Evolutionary conservation across 2,113 vertebrate species (phyloP), one percentile per base, ranked within the genome.

Genomic region (Lucifuga dentata): DNA sequence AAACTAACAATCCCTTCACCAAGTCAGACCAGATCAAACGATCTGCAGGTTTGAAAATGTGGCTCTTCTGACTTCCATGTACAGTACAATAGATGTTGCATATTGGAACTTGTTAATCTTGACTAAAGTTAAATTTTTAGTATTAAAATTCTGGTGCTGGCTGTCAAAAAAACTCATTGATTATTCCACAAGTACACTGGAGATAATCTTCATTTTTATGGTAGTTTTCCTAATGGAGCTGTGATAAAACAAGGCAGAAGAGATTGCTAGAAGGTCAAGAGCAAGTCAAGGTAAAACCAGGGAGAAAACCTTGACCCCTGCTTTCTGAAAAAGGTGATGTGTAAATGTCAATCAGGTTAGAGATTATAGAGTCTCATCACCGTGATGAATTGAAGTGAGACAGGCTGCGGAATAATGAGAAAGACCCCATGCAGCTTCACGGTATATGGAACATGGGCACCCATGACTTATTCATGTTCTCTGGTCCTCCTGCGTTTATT

Each of bases 381-480:
- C 11, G 58, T 88, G 84, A 88, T 84, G 50, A 74, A 88, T 88
- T 55, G 44, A 45, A 39, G 15, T 29, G 23, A 44, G 49, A 87
- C 35, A 23, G 63, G 40, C 52, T 32, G 20, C 36, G 39, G 29
- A 60, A 69, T 88, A 80, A 81, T 88, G 76, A 86, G 49, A 81
- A 66, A 70, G 64, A 64, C 55, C 49, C 40, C 11, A 5, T 55
- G 52, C 9, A n/a, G 45, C 21, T 57, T n/a, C 20, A 41, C 49
- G 43, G 16, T 68, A 57, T 80, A 35, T 68, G 63, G 76, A 66
- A 76, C 59, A 81, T 58, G 74, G 53, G 46, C 69, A n/a, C 55
- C 56, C 36, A 71, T 90, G 76, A 84, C 78, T 88, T 86, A 88
- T 85, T 88, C 80, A 88, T 84, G 80, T 55, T 73, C 51, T 60